phyloP scores from a whole-genome alignment of 2,113 vertebrate species.

The Plecturocebus donacophilus region DNA sequence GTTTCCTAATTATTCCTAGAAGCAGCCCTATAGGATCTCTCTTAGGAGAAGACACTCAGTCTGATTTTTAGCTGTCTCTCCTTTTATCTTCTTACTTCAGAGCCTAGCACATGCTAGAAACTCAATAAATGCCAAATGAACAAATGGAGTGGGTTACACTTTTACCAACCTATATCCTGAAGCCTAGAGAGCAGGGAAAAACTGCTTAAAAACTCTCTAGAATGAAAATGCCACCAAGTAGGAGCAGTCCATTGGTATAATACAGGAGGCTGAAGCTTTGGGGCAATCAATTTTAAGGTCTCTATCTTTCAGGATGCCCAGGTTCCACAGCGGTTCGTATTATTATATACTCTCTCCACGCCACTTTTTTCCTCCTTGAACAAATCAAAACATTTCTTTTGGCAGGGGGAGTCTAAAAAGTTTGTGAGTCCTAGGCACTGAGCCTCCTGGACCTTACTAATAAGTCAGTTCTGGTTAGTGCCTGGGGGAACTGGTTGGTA shows the following conservation, averaged over 20 bases:
- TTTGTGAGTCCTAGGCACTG: not conserved
- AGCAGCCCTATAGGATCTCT: not conserved
- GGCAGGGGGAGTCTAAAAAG: not conserved
- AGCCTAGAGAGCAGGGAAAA: not conserved
- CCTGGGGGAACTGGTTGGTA: not conserved
- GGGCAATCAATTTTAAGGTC: not conserved
- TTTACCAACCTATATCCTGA: not conserved
- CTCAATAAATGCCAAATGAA: slow-evolving; percentile 24
- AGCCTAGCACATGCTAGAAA: not conserved
- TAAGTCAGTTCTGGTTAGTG: not conserved
- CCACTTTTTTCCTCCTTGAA: not conserved
- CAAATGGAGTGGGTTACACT: not conserved
- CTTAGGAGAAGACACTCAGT: not conserved
- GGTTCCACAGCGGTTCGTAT: not conserved
- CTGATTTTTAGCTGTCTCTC: not conserved
- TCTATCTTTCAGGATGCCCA: not conserved
- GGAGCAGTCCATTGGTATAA: not conserved
- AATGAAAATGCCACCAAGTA: not conserved
- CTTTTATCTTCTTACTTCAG: not conserved
- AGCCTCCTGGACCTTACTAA: not conserved
- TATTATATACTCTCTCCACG: not conserved
- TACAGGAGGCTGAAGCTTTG: not conserved
- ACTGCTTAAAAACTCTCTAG: not conserved
- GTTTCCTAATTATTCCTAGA: not conserved
- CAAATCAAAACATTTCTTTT: not conserved